A percentile compares a stretch with the other conserved stretches of the same genome.
These are phyloP conservation scores for Ochotona curzoniae DNA, from an alignment of 2,113 vertebrate species.

Conservation along the genomic window DNA sequence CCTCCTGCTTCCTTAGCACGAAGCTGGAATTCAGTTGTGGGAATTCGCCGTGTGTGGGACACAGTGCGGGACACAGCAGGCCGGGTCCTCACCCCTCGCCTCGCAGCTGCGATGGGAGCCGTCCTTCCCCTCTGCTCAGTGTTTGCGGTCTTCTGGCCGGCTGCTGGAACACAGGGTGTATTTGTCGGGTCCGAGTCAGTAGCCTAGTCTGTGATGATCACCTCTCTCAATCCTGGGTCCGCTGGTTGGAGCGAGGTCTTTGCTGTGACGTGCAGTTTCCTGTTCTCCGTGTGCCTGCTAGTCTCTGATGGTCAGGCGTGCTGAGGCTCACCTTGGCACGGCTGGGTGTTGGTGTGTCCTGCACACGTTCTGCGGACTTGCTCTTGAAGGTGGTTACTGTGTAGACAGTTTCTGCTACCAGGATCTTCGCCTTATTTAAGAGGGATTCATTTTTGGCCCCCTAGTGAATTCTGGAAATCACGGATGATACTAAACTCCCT, in stretches of 20 bases:
- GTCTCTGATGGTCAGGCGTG: neutral
- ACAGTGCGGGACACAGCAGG: too few relatives aligned
- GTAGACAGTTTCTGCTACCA: neutral
- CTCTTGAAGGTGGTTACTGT: neutral
- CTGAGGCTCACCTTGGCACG: neutral
- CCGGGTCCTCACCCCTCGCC: neutral
- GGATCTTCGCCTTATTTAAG: neutral
- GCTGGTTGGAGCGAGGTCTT: neutral
- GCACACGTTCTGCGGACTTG: neutral
- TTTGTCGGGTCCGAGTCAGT: neutral
- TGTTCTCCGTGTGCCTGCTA: neutral
- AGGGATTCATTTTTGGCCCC: neutral
- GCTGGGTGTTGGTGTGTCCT: neutral
- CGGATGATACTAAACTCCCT: neutral
- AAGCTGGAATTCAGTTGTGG: too few relatives aligned
- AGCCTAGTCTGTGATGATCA: neutral
- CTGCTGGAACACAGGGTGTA: neutral
- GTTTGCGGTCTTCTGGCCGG: neutral
- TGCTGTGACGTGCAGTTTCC: neutral
- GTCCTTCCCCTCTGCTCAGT: neutral
- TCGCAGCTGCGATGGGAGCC: neutral
- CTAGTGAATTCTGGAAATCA: neutral
- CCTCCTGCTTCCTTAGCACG: too few relatives aligned
- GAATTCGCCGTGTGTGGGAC: too few relatives aligned
- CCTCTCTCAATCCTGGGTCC: neutral